Evolutionary conservation across 2,113 vertebrate species (phyloP).

Genomic region (Dipodomys stephensi): DNA sequence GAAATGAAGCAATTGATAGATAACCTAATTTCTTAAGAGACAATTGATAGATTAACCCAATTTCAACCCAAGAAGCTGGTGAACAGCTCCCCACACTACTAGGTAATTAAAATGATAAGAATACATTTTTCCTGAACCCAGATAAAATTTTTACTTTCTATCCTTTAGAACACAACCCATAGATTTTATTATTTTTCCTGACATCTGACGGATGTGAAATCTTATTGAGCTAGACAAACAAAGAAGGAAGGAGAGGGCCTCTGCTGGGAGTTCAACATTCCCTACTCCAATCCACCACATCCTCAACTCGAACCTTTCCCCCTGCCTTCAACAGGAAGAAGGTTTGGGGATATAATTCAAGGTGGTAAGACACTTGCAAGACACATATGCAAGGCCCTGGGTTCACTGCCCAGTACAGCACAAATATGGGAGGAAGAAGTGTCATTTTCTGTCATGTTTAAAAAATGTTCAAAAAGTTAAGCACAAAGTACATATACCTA

Average conservation of each 20-base stretch:
- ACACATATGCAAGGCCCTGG: too few species aligned
- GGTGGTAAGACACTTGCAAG: too few species aligned
- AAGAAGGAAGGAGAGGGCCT: background rate
- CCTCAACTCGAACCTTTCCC: background rate
- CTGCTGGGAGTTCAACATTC: background rate
- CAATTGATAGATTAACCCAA: background rate
- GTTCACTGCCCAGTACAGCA: too few species aligned
- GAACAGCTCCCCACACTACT: too few species aligned
- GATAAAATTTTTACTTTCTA: background rate
- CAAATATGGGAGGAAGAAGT: too few species aligned
- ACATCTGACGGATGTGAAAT: background rate
- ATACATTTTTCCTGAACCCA: background rate
- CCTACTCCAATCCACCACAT: background rate
- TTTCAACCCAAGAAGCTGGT: too few species aligned
- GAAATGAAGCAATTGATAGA: too few species aligned
- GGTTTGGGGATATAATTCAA: too few species aligned
- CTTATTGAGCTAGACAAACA: background rate
- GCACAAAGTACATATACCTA: background rate
- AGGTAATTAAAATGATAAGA: background rate
- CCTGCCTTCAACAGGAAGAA: background rate
- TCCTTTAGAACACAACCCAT: background rate
- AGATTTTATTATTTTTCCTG: background rate
- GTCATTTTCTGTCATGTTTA: background rate
- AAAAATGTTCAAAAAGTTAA: background rate
- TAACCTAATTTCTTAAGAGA: too few species aligned